These are phyloP conservation scores for Drosophila stalkeri DNA, from an alignment of 2,888 invertebrate species.

Conservation along the genomic window DNA sequence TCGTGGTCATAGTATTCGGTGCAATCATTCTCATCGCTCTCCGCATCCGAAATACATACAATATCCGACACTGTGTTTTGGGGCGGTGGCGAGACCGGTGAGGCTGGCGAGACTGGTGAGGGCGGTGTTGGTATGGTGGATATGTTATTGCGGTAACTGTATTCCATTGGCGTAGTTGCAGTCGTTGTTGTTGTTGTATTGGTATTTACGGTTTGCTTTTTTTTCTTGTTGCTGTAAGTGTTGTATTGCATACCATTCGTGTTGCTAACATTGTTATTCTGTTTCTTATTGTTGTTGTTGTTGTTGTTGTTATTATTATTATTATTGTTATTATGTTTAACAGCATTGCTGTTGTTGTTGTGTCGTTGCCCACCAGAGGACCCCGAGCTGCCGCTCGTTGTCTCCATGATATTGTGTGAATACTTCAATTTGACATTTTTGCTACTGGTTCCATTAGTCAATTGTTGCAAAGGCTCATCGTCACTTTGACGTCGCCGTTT, in stretches of 20 bases:
- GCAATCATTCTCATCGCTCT: constrained; percentile 55
- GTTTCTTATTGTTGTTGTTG: constrained; percentile 57
- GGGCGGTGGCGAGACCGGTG: constrained; percentile 52
- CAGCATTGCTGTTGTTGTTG: constrained; percentile 48
- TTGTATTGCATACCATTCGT: constrained; percentile 40
- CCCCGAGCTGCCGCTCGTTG: constrained; percentile 21
- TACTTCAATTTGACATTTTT: constrained; percentile 53
- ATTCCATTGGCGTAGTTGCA: constrained; percentile 37
- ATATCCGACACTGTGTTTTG: constrained; percentile 40
- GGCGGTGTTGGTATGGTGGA: constrained; percentile 63
- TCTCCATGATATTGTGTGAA: constrained; percentile 35
- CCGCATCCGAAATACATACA: constrained; percentile 70
- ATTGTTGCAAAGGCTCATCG: constrained; percentile 19
- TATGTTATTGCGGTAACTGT: constrained; percentile 60
- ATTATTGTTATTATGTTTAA: constrained; percentile 47
- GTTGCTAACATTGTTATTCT: constrained; percentile 53
- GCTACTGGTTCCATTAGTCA: constrained; percentile 54
- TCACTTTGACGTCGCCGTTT: constrained; percentile 36
- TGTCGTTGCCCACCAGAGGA: constrained; percentile 43
- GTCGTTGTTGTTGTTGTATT: constrained; percentile 17
- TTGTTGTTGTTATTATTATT: constrained; percentile 49
- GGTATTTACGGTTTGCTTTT: constrained; percentile 10
- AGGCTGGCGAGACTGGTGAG: constrained; percentile 42
- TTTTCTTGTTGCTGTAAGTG: constrained; percentile 23
- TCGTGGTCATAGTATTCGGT: constrained; percentile 63